These are phyloP conservation scores for Rapana venosa DNA, from an alignment of 2,888 invertebrate genomes.

Conservation along the genomic window DNA sequence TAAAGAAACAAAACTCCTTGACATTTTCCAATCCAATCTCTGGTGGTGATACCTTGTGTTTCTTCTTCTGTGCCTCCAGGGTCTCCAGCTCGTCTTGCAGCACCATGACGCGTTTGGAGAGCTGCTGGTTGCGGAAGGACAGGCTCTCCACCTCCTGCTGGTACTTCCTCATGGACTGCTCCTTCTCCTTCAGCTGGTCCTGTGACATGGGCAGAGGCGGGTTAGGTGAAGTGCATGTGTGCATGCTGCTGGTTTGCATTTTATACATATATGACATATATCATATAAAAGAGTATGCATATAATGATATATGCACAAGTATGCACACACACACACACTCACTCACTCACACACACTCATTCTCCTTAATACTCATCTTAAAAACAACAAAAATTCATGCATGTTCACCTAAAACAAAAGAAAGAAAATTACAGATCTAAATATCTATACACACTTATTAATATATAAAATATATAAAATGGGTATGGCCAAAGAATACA, in stretches of 20 bases:
- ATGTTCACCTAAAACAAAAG: too few relatives aligned
- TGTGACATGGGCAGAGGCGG: conserved; percentile 53
- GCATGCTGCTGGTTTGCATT: background rate
- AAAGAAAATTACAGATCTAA: too few relatives aligned
- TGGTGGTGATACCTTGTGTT: conserved; percentile 52
- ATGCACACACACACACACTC: background rate
- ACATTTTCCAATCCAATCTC: too few relatives aligned
- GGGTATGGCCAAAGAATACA: too few relatives aligned
- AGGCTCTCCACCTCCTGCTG: conserved; percentile 96
- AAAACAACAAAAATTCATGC: too few relatives aligned
- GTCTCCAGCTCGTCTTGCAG: conserved; percentile 92
- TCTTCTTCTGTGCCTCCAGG: conserved; percentile 66
- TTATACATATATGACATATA: too few relatives aligned
- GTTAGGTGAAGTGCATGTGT: background rate
- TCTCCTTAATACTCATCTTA: too few relatives aligned
- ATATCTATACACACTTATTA: too few relatives aligned
- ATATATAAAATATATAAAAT: too few relatives aligned
- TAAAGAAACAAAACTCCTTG: too few relatives aligned
- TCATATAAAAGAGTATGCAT: background rate
- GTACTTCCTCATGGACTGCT: conserved; percentile 89
- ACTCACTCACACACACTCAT: conserved; percentile 9
- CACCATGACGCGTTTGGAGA: conserved; percentile 93
- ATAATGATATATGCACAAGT: background rate
- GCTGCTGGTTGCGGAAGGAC: conserved; percentile 93
- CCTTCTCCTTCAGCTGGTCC: conserved; percentile 89